Conservation (phyloP, 2,113 vertebrate species). For the Ovibos moschatus region DNA sequence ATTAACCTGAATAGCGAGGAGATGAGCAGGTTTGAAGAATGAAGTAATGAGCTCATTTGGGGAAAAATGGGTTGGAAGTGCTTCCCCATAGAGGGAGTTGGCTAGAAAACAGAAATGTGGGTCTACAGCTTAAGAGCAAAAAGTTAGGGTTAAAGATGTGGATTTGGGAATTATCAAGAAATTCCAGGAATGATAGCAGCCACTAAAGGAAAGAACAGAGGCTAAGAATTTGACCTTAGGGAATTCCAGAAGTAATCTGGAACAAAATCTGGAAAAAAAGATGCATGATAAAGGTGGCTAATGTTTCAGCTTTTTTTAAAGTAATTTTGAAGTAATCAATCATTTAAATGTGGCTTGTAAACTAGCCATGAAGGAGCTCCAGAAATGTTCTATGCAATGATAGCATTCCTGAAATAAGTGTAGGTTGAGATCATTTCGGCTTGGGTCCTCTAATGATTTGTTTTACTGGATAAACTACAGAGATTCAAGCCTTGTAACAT, state of each 20-base stretch:
- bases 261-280: neutral
- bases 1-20: neutral
- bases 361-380: neutral
- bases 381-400: neutral
- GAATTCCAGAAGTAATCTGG: neutral
- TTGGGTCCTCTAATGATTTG: neutral
- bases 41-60: neutral
- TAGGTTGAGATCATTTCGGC: neutral
- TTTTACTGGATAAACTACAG: neutral
- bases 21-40: neutral
- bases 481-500: neutral
- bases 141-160: neutral
- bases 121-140: neutral
- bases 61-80: neutral
- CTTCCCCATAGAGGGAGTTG: neutral
- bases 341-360: neutral
- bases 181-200: neutral
- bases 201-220: neutral
- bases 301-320: neutral
- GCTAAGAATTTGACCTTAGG: neutral
- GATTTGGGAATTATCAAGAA: neutral
- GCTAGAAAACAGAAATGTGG: neutral
- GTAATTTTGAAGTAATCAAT: constrained; percentile 23
- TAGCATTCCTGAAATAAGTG: neutral
- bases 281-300: neutral